Evolutionary conservation across 2,113 vertebrate species (phyloP), one percentile per base, ranked within the genome.

Genomic region (Saguinus midas): DNA sequence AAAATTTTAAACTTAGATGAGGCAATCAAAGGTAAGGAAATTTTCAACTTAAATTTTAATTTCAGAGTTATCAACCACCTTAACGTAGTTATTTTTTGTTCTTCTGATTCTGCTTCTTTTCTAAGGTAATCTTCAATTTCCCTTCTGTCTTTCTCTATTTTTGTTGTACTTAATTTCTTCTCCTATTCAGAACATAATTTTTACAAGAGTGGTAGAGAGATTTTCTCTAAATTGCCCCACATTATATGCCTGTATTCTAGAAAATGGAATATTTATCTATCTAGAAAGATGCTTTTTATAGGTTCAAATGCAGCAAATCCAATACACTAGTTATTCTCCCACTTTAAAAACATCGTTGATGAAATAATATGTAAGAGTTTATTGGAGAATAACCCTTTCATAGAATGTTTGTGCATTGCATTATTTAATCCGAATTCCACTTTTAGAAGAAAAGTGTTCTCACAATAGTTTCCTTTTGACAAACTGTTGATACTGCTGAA

Each of bases 261-360:
- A 95, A 94, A 95, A 93, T 57, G 5, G 21, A 20, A 76, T 76
- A 13, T 25, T 97, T 55, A 40, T 83, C 32, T 90, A n/a, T 89
- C 81, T 52, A 37, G 43, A 88, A 57, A 95, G 73, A 50, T 32
- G 14, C 18, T 94, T 91, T 86, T 91, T 61, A 11, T 78, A 96
- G 68, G 75, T 97, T 93, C 72, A 73, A 83, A 73, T 64, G 43
- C 50, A 89, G 61, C 61, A 93, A 95, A 95, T 37, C 11, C 79
- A 93, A 80, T 80, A 82, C 48, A 90, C 14, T 94, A 91, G 55
- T 82, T 93, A 81, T 57, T 11, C 27, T 92, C 32, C 57, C 29
- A 83, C 57, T 78, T 96, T 90, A 52, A 96, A 95, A 95, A 92
- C 92, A 96, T 75, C 81, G 90, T 32, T 86, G 81, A 92, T 96